Evolutionary conservation across 1,140 invertebrate genomes (phyloP).

Genomic region (Pararge aegeria): DNA sequence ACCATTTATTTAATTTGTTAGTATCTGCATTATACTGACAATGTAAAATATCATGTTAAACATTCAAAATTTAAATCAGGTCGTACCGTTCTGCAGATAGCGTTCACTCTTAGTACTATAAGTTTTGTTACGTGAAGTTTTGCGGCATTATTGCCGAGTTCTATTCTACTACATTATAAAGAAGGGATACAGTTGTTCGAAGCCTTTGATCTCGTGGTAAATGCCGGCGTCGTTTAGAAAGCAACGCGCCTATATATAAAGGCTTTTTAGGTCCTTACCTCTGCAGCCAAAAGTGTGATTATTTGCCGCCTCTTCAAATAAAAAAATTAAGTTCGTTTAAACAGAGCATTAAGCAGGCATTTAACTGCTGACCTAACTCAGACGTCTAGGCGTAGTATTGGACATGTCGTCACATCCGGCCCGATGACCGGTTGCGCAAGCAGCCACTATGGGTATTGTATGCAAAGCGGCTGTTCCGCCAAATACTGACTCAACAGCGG

Average conservation of each 20-base stretch:
- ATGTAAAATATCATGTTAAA: background rate
- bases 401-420: conserved; percentile 64
- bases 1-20: too few relatives aligned
- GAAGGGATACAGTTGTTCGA: too few relatives aligned
- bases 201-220: too few relatives aligned
- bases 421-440: conserved; percentile 61
- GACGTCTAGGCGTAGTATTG: conserved; percentile 58
- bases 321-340: too few relatives aligned
- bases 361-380: conserved; percentile 35
- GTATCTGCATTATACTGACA: background rate
- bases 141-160: too few relatives aligned
- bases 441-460: conserved; percentile 72
- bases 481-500: conserved; percentile 54
- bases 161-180: too few relatives aligned
- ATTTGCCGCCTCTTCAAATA: too few relatives aligned
- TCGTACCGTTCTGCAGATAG: background rate
- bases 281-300: too few relatives aligned
- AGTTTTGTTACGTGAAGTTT: background rate
- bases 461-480: conserved; percentile 61
- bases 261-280: too few relatives aligned
- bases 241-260: too few relatives aligned
- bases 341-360: background rate
- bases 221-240: too few relatives aligned
- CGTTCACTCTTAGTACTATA: background rate
- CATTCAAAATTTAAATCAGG: background rate